Base-by-base conservation (phyloP, 2,113 vertebrate species). In the Mixornis gularis region DNA sequence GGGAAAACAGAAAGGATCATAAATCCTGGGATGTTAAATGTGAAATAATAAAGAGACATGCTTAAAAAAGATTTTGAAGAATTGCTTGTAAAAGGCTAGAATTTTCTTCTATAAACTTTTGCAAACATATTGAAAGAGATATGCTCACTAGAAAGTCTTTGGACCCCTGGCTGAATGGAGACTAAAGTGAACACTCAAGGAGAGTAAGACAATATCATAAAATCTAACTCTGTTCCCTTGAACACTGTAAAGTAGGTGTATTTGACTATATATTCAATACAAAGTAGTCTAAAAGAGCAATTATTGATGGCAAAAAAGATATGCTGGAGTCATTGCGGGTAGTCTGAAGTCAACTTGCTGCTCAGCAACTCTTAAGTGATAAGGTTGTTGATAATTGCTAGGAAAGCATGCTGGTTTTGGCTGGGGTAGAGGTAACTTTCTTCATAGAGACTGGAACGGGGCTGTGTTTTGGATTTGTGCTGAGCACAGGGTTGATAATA, bases 1-100 rank as follows among this genome's bases (percentile, higher is more conserved):
- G 63, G 44, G 14, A 49, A 92, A 95, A 82, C 85, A 87, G 66
- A 68, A 94, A 69, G 38, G 53, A 29, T 62, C 46, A 64, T 79
- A 82, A 82, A 79, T 72, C 65, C 55, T 69, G 10, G 9, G 41
- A 36, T 90, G 53, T 64, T 90, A 76, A 87, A 87, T 90, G 25
- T 60, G 74, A 87, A 94, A 93, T 89, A 30, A 30, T 59, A 81
- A 70, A 62, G 52, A 85, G 85, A 74, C 6, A 2, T 71, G n/a
- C 62, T 93, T 85, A 36, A 85, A 85, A 93, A 82, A 60, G 43
- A 56, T 71, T 59, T 43, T 76, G 48, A 87, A 77, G 40, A 77
- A 94, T 79, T 72, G 14, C 52, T 81, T 66, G 26, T 66, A 34
- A 85, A 91, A 89, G 26, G 27, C 55, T 73, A 32, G 43, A 92